These are phyloP conservation scores for Halcyon leucocephala DNA, from an alignment of 2,797 vertebrate genomes.

Conservation along the genomic window DNA sequence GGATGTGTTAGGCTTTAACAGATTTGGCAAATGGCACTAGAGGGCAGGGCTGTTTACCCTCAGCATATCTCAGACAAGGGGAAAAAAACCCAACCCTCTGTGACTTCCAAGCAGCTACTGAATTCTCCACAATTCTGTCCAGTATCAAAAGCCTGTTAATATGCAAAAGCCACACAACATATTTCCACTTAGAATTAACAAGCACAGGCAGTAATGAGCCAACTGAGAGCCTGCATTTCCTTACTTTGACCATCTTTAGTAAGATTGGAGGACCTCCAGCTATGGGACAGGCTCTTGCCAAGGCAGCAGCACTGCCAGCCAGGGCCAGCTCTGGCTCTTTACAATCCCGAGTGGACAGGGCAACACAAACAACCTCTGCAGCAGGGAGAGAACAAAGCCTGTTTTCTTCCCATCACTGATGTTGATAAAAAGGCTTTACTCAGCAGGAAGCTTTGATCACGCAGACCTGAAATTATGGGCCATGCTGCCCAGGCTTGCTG, in stretches of 20 bases:
- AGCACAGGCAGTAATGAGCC: not conserved
- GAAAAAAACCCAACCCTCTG: not conserved
- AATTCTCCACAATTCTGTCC: not conserved
- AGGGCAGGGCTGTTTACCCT: slow-evolving; percentile 56
- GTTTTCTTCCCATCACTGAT: not conserved
- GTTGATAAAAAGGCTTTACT: not conserved
- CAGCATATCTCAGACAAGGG: not conserved
- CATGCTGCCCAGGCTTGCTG: not conserved
- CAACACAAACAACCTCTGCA: not conserved
- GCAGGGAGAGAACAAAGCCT: not conserved
- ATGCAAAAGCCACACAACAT: not conserved
- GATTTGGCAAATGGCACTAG: slow-evolving; percentile 20
- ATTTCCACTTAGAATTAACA: not conserved
- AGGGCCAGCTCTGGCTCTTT: not conserved
- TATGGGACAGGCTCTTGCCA: not conserved
- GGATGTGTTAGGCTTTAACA: rapidly evolving
- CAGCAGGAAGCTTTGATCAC: not conserved
- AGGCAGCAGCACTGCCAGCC: not conserved
- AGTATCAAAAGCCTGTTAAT: not conserved
- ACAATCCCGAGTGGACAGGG: not conserved
- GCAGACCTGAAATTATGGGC: not conserved
- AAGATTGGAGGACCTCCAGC: not conserved
- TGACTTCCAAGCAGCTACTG: not conserved
- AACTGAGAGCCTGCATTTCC: not conserved
- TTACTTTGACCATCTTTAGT: not conserved